A percentile compares a stretch with the other conserved stretches of the same genome.
Evolutionary conservation across 2,113 vertebrate genomes (phyloP).

Genomic region (Scophthalmus maximus): DNA sequence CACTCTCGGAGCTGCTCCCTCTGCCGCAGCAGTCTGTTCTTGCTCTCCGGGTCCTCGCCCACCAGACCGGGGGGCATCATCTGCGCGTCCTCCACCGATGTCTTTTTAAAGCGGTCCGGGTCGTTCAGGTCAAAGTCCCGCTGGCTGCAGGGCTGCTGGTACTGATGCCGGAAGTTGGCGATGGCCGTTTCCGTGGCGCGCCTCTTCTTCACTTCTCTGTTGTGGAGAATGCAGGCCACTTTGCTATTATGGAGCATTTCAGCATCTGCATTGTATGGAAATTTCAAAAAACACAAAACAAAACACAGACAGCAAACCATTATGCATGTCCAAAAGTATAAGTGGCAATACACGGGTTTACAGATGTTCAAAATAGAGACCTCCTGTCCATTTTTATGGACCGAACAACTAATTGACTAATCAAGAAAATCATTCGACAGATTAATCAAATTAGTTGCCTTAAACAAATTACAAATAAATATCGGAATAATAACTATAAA

Average conservation of each 20-base stretch:
- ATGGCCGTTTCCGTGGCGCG: slow-evolving; percentile 74
- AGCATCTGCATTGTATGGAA: slow-evolving; percentile 41
- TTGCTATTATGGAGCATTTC: slow-evolving; percentile 77
- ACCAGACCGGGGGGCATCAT: slow-evolving; percentile 85
- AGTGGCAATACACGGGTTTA: neutral
- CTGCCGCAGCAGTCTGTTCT: slow-evolving; percentile 82
- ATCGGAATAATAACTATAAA: too few species aligned
- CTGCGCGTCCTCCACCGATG: slow-evolving; percentile 63
- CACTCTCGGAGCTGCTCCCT: slow-evolving; percentile 88
- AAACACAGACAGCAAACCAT: neutral
- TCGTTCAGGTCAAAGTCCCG: slow-evolving; percentile 87
- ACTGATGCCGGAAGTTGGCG: slow-evolving; percentile 75
- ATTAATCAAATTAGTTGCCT: too few species aligned
- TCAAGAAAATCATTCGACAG: too few species aligned
- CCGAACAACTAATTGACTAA: too few species aligned
- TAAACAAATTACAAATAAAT: too few species aligned
- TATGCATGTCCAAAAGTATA: neutral
- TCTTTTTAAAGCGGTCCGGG: slow-evolving; percentile 77
- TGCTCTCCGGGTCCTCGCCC: slow-evolving; percentile 86
- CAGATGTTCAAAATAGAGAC: neutral
- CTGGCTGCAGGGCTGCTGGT: slow-evolving; percentile 82
- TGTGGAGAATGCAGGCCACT: slow-evolving; percentile 76
- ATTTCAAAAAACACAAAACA: too few species aligned
- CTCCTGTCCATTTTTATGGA: too few species aligned
- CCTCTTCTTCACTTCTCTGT: slow-evolving; percentile 73